Evolutionary conservation across 2,888 invertebrate genomes (phyloP).

Genomic region (Caenorhabditis sp.): DNA sequence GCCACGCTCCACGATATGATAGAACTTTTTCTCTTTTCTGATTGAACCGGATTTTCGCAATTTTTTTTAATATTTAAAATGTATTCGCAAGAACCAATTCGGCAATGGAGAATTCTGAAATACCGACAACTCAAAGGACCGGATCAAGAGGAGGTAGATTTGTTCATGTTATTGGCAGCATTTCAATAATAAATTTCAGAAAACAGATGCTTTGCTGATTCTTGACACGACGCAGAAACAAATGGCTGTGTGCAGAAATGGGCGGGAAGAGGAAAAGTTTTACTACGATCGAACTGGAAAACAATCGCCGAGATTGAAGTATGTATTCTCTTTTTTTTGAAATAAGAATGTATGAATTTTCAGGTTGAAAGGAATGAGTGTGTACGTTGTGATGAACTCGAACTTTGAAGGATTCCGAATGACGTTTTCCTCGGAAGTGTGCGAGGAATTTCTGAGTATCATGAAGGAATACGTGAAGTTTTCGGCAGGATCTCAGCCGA

Average conservation of each 20-base stretch:
- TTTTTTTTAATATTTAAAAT: too few species aligned
- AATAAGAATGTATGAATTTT: background rate
- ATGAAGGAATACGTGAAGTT: background rate
- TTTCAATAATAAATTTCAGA: background rate
- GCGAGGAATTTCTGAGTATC: background rate
- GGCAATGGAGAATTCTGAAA: background rate
- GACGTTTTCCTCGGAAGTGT: background rate
- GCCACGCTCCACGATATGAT: background rate
- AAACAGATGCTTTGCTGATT: background rate
- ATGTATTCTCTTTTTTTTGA: background rate
- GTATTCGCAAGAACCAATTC: background rate
- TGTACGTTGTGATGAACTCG: background rate
- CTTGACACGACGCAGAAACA: background rate
- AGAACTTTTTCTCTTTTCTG: background rate
- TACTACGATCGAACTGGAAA: background rate
- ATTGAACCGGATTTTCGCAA: background rate
- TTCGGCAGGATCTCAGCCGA: background rate
- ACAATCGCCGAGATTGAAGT: conserved; percentile 6
- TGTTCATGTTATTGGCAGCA: background rate
- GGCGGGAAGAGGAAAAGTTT: background rate
- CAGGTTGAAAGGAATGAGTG: background rate
- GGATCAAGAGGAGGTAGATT: background rate
- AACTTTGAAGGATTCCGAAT: conserved; percentile 19
- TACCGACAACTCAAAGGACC: background rate
- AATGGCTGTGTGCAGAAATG: background rate